Base-by-base conservation (phyloP, 1,140 invertebrate genomes). In the Magallana ariakensis region DNA sequence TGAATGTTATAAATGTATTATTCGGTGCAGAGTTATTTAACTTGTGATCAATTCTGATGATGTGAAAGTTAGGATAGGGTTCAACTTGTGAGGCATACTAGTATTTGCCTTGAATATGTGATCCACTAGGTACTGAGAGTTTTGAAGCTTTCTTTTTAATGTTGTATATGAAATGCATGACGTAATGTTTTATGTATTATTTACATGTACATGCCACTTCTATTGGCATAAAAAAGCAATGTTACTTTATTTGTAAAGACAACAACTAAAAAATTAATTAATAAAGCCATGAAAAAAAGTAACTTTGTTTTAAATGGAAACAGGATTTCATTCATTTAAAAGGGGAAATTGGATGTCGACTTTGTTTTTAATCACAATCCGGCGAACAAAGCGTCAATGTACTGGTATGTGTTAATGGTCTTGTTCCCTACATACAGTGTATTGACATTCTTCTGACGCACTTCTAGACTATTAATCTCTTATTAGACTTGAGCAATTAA, bases 131-230 rank as follows among this genome's bases (percentile, higher is more conserved):
- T 26, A 33, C 4, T 26, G 33, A 26, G 26, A 26, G 22, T 75
- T 22, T 33, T 26, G 15, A 60, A 33, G 66, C 66, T 75, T 75
- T 46, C 33, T 46, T 75, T 75, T 75, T 13, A 75, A 75, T 75
- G 66, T 75, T 75, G 66, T 75, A 19, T 75, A 75, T 26, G 22
- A 26, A 75, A 75, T 75, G 66, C 66, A 75, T 75, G 66, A 75
- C 26, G 66, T 75, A 75, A 75, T 75, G 66, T 75, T 75, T 75
- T 75, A 75, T 75, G 66, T 75, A 75, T 26, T 26, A 75, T 75
- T 75, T 75, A 75, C 66, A 75, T 75, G 66, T 75, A 75, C 66
- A 75, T 75, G 66, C 66, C 66, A 22, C 22, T 75, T 75, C 22
- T n/a, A 60, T 60, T 13, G 66, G 66, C 66, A 75, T 75, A 75